Percentiles rank a stretch among this genome's conserved stretches.
Evolutionary conservation across 2,113 vertebrate genomes (phyloP).

Genomic region (Stegastes partitus): DNA sequence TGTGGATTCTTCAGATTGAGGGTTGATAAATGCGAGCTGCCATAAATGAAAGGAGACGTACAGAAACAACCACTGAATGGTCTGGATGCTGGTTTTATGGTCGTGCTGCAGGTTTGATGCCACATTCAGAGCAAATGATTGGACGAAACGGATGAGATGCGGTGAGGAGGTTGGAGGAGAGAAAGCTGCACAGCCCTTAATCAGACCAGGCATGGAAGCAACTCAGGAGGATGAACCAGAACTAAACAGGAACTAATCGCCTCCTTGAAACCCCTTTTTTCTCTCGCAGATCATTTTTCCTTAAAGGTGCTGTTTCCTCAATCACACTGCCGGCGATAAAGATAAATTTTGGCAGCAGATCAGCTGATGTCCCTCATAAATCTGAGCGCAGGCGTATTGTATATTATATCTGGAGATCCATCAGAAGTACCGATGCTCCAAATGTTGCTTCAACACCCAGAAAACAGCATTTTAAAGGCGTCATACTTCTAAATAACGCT

Average conservation of each 20-base stretch:
- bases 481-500: too few relatives aligned
- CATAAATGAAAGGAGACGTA: neutral
- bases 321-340: too few relatives aligned
- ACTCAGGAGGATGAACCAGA: slow-evolving; percentile 50
- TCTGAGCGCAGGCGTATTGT: too few relatives aligned
- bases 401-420: too few relatives aligned
- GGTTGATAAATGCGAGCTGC: neutral
- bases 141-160: slow-evolving; percentile 24
- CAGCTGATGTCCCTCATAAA: too few relatives aligned
- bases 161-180: slow-evolving; percentile 39
- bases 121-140: slow-evolving; percentile 51
- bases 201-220: slow-evolving; percentile 65
- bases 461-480: too few relatives aligned
- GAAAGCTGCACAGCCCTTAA: slow-evolving; percentile 78
- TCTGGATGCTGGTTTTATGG: slow-evolving; percentile 34
- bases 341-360: too few relatives aligned
- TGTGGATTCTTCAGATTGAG: neutral
- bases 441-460: too few relatives aligned
- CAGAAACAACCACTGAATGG: slow-evolving; percentile 35
- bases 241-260: slow-evolving; percentile 20
- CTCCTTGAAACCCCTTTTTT: neutral
- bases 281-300: too few relatives aligned
- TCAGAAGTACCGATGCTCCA: too few relatives aligned
- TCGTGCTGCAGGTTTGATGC: slow-evolving; percentile 45
- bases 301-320: too few relatives aligned